Base-by-base conservation (phyloP, 2,113 vertebrate species). In the Pelvicachromis taeniatus region DNA sequence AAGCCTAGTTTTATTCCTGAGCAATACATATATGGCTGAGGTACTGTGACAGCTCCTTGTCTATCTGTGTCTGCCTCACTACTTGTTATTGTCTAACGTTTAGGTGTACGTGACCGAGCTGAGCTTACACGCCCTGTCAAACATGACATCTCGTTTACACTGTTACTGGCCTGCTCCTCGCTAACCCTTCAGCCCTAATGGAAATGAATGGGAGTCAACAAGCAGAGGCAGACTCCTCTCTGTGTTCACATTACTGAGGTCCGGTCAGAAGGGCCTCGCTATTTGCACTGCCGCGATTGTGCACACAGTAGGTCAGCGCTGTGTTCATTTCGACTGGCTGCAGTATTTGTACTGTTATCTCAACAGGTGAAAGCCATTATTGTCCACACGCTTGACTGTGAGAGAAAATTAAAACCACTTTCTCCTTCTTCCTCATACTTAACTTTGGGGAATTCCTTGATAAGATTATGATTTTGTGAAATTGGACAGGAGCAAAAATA, bases 1-100 rank as follows among this genome's bases (percentile, higher is more conserved):
- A 91, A 94, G 91, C 91, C 90, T 87, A 29, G 12, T 86, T 91
- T 94, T 78, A 91, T 88, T 93, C 85, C 86, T 82, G 80, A 91
- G 77, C 48, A 63, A 45, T 70, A 45, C n/a, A 45, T 45, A 45
- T 45, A 45, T 29, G 91, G 52, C 88, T 35, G 78, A 82, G 89
- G 88, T 84, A 91, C 89, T 91, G 91, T 77, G 91, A 92, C 91
- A 91, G 91, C 91, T 90, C 86, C 80, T 79, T 68, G 88, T 87
- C 78, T 80, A 56, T 79, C 83, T 16, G 35, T 26, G 52, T 68
- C 21, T 63, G 70, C 59, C 45, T 68, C 11, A 10, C 63, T 56
- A n/a, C 33, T 88, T 85, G 70, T 91, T 82, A 75, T 81, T 83
- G 89, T 91, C 58, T 78, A 21, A 6, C 59, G 81, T 82, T 85